Evolutionary conservation across 2,113 vertebrate genomes (phyloP).

Genomic region (Sisor rabdophorus): DNA sequence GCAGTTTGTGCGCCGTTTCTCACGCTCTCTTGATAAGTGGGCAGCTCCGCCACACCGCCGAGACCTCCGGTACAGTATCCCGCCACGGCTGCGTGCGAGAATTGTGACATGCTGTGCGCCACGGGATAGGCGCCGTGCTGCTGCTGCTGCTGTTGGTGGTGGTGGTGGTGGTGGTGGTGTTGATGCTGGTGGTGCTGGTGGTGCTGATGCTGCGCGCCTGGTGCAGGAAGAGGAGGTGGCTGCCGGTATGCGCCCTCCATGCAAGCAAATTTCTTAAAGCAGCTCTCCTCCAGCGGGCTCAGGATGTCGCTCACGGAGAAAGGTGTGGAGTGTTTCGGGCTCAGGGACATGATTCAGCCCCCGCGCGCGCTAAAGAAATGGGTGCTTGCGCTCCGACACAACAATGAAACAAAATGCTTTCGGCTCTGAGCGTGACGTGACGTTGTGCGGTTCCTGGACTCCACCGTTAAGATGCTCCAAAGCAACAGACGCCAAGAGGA

Average conservation of each 20-base stretch:
- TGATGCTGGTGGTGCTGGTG: slow-evolving; percentile 56
- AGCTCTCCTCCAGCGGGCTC: slow-evolving; percentile 89
- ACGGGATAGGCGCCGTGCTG: slow-evolving; percentile 74
- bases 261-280: slow-evolving; percentile 82
- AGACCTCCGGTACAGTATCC: slow-evolving; percentile 83
- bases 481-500: not conserved
- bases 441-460: slow-evolving; percentile 46
- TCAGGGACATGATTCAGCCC: slow-evolving; percentile 86
- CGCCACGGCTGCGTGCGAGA: slow-evolving; percentile 78
- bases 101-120: slow-evolving; percentile 77
- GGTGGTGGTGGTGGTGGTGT: slow-evolving; percentile 45
- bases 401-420: not conserved
- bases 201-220: slow-evolving; percentile 62
- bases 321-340: slow-evolving; percentile 90
- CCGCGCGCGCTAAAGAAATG: slow-evolving; percentile 13
- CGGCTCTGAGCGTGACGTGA: not conserved
- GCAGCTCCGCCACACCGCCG: slow-evolving; percentile 80
- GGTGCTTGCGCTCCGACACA: slow-evolving; percentile 39
- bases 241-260: slow-evolving; percentile 81
- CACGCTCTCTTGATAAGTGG: slow-evolving; percentile 81
- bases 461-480: not conserved
- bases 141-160: slow-evolving; percentile 45
- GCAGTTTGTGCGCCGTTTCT: slow-evolving; percentile 69
- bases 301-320: slow-evolving; percentile 91
- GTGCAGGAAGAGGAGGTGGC: slow-evolving; percentile 63